These are phyloP conservation scores for Rhopalosiphum padi DNA, from an alignment of 1,140 invertebrate species.

Conservation along the genomic window DNA sequence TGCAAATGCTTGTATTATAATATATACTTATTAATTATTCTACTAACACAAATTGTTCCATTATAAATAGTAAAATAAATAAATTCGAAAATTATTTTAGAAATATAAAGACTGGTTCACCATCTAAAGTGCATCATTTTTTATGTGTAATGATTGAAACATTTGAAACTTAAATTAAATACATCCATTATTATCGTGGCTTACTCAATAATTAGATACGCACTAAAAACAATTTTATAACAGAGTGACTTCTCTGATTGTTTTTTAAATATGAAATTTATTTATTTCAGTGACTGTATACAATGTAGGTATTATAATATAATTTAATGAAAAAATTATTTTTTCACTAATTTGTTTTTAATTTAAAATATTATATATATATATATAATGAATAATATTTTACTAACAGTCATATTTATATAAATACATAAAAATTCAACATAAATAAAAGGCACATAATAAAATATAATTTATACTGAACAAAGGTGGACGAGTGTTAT, in stretches of 20 bases:
- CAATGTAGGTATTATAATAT: not conserved
- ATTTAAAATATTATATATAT: not conserved
- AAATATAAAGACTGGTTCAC: not conserved
- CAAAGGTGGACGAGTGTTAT: not conserved
- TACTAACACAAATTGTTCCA: too few species aligned
- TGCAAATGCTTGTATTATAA: too few species aligned
- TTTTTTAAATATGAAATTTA: not conserved
- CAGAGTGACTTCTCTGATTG: not conserved
- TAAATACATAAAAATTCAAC: not conserved
- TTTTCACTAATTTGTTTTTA: slow-evolving; percentile 29
- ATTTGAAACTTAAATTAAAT: not conserved
- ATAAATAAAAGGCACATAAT: slow-evolving; percentile 8
- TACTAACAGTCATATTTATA: slow-evolving; percentile 3
- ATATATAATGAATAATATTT: not conserved
- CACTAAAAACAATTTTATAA: not conserved
- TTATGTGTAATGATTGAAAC: not conserved
- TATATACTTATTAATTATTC: too few species aligned
- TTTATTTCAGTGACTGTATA: not conserved
- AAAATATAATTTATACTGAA: slow-evolving; percentile 34
- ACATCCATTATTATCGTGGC: not conserved
- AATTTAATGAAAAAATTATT: not conserved
- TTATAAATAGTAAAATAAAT: not conserved
- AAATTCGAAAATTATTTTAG: not conserved
- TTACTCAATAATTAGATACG: not conserved
- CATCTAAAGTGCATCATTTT: not conserved